Conservation (phyloP, 2,888 invertebrate species). For the Cremastinae sp. region DNA sequence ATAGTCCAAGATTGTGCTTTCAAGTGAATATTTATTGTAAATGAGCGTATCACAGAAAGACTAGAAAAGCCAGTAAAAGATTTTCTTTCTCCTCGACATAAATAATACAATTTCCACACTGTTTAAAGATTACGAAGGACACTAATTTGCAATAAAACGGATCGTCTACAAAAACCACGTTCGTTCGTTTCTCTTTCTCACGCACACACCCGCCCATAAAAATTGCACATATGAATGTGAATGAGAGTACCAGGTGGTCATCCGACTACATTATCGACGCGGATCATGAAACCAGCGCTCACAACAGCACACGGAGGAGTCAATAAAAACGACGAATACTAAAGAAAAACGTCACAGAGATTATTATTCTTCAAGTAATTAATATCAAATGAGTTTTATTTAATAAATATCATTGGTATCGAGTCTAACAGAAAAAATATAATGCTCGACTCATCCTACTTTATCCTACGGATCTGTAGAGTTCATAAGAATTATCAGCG, state of each 20-base stretch:
- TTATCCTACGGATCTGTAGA: too few relatives aligned
- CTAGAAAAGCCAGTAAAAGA: slow-evolving; percentile 8
- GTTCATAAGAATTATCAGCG: too few relatives aligned
- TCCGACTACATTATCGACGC: too few relatives aligned
- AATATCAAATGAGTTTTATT: too few relatives aligned
- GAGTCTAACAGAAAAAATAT: too few relatives aligned
- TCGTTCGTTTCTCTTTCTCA: slow-evolving; percentile 16
- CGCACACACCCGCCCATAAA: slow-evolving; percentile 14
- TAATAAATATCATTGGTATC: too few relatives aligned
- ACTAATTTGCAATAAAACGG: slow-evolving; percentile 35
- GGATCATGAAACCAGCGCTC: too few relatives aligned
- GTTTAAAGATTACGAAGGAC: slow-evolving; percentile 8
- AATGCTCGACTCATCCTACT: too few relatives aligned
- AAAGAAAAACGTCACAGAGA: too few relatives aligned
- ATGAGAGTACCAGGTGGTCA: too few relatives aligned
- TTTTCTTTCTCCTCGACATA: slow-evolving; percentile 24
- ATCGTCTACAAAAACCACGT: slow-evolving; percentile 40
- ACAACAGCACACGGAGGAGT: not conserved
- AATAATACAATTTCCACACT: slow-evolving; percentile 5
- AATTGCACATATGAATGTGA: not conserved
- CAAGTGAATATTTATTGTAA: slow-evolving; percentile 34
- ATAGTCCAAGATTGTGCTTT: slow-evolving; percentile 35
- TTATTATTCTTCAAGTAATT: too few relatives aligned
- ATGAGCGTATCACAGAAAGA: slow-evolving; percentile 42
- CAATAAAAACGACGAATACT: too few relatives aligned